Evolutionary conservation across 1,140 invertebrate species (phyloP), one percentile per base, ranked within the genome.

Genomic region (Monomorium pharaonis): DNA sequence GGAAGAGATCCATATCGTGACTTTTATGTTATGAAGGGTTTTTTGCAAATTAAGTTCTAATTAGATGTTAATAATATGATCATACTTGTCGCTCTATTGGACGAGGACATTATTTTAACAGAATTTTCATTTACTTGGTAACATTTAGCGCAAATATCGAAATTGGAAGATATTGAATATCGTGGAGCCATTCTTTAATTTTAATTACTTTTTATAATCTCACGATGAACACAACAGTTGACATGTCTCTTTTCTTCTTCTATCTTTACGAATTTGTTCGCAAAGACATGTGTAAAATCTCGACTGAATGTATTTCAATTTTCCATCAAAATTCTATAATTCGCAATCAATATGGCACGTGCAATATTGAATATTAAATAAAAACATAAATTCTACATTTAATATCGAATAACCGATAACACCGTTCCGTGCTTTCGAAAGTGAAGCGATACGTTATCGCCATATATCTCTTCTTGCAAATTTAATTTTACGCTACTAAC

Each of bases 371-470:
- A 83, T 72, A 83, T 72, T 58, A 83, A 83, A 74, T 80, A 18
- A 58, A 74, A 72, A 72, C 63, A 69, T 83, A 83, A 72, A 83
- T 83, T 83, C 16, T 58, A 44, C 54, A 74, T 83, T 72, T 83
- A 58, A 74, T 83, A 83, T 72, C 67, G 9, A 56, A 72, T 83
- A 83, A 83, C 62, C 76, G 76, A 83, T 72, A 83, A 69, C 37
- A 33, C 21, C 37, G 37, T 60, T 62, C 12, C 10, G 18, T 42
- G 49, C 24, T 54, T 72, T 74, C 67, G 37, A 74, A 83, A 74
- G 67, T 74, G 67, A 72, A 83, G 37, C 67, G 51, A 47, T 44
- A 58, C 7, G 37, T n/a, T 54, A 24, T 51, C 21, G 60, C 16
- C 62, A 51, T 27, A 80, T 37, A 69, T 83, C 67, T 37, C 37